Base-by-base conservation (phyloP, 2,113 vertebrate species). In the Callorhinus ursinus region DNA sequence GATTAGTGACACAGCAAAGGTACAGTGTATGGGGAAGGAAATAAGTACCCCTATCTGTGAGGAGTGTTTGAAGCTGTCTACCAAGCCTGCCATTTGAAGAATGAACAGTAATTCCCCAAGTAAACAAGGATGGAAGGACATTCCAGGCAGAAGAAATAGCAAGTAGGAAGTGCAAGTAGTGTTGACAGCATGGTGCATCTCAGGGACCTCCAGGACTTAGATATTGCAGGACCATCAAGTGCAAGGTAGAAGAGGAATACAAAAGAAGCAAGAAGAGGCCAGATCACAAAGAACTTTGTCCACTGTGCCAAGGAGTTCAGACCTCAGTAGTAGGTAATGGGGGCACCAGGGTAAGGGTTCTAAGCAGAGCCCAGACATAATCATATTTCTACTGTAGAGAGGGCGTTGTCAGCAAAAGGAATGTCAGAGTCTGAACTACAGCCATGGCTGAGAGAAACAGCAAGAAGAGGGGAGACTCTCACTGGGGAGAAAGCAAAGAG, bases 141-240 rank as follows among this genome's bases (percentile, higher is more conserved):
- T 63, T 81, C 10, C 2, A 46, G 59, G 39, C 42, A 91, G 53
- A 86, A 80, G 57, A 96, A 93, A 86, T 0, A 71, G 76, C 53
- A 55, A 28, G 24, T 15, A 10, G 80, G n/a, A 77, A 67, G 59
- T 61, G 9, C 24, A 42, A 85, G 59, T 80, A 83, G 15, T 46
- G 59, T n/a, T 93, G 89, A 89, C 71, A 96, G 42, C 22, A 63
- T 76, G 83, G 76, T 71, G 67, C 49, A 93, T 96, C 88, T 82
- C 59, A 59, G 42, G 28, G 42, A 65, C 63, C 72, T 36, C 46
- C 53, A 57, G 24, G 65, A 90, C 53, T 96, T 92, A 57, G n/a
- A 61, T 61, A 91, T 5, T 28, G 1, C 16, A 81, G 31, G 36
- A 57, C 63, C 19, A 15, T 36, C 53, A 67, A 74, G n/a, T 33